Conservation (phyloP, 2,888 invertebrate species). For the Cartodere bifasciata region DNA sequence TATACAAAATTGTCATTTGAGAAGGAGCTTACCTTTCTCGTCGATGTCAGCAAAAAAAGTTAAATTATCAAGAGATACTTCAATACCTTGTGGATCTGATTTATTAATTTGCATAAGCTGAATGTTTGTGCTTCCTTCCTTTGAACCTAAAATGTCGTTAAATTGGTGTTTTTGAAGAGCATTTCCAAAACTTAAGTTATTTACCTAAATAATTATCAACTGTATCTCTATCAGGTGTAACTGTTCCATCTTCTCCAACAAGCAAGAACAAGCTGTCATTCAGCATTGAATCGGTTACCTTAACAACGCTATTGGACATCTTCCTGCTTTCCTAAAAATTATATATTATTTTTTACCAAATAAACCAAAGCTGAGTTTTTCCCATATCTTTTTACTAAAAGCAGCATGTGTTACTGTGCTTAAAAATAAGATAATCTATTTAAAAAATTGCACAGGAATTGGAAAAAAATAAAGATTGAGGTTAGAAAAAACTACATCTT, state of each 20-base stretch:
- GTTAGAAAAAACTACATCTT: no score
- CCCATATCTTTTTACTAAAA: no score
- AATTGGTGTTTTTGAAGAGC: no score
- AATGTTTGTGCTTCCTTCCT: conserved; percentile 28
- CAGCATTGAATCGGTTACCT: conserved; percentile 31
- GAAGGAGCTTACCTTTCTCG: background rate
- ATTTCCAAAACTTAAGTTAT: conserved; percentile 20
- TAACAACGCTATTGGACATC: conserved; percentile 35
- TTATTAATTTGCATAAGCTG: conserved; percentile 33
- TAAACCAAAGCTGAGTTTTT: no score
- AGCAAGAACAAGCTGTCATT: conserved; percentile 71
- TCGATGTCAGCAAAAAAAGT: conserved; percentile 27
- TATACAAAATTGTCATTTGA: background rate
- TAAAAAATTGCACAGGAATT: no score
- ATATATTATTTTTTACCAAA: no score
- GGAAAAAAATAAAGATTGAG: no score
- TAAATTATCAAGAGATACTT: conserved; percentile 37
- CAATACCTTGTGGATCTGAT: conserved; percentile 29
- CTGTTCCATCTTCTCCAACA: conserved; percentile 74
- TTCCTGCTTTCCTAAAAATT: no score
- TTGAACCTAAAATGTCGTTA: conserved; percentile 25
- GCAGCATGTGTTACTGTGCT: no score
- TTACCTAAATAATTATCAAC: conserved; percentile 70
- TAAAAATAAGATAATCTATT: no score
- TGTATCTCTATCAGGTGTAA: conserved; percentile 69